Evolutionary conservation across 2,113 vertebrate species (phyloP).

Genomic region (Haliaeetus leucogaster): DNA sequence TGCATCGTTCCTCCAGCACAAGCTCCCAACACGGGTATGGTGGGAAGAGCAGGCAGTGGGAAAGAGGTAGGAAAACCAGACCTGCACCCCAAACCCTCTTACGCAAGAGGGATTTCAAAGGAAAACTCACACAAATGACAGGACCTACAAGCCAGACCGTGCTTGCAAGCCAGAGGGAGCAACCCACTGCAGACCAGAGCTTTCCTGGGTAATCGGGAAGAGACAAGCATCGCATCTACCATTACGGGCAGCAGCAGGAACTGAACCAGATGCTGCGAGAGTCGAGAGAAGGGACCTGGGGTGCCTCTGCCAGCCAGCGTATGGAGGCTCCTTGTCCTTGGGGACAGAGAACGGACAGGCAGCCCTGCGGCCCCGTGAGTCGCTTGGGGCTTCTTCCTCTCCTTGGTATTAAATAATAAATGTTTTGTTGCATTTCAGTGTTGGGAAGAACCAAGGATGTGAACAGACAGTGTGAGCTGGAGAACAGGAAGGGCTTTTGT

Average conservation of each 20-base stretch:
- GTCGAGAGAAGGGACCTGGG: background rate
- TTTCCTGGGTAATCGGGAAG: background rate
- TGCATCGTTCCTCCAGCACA: background rate
- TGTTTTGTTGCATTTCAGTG: background rate
- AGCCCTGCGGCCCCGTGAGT: accelerated
- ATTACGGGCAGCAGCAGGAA: background rate
- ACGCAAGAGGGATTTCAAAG: background rate
- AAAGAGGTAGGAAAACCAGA: background rate
- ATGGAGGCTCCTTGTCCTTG: background rate
- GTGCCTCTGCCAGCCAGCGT: background rate
- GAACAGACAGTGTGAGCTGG: background rate
- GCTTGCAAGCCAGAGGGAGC: background rate
- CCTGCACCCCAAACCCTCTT: background rate
- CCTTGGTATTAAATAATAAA: background rate
- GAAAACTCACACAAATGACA: accelerated
- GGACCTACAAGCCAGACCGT: background rate
- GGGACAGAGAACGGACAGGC: background rate
- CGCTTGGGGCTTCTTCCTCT: accelerated
- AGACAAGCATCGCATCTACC: accelerated
- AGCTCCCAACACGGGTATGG: background rate
- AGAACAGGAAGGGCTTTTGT: background rate
- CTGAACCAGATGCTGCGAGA: background rate
- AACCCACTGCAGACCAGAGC: background rate
- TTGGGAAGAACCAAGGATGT: background rate
- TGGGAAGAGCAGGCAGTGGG: background rate